These are phyloP conservation scores for Aurelia aurita complex sp. Pacific DNA, from an alignment of 30 jellyfish, hydroid and myxozoan genomes.

Conservation along the genomic window DNA sequence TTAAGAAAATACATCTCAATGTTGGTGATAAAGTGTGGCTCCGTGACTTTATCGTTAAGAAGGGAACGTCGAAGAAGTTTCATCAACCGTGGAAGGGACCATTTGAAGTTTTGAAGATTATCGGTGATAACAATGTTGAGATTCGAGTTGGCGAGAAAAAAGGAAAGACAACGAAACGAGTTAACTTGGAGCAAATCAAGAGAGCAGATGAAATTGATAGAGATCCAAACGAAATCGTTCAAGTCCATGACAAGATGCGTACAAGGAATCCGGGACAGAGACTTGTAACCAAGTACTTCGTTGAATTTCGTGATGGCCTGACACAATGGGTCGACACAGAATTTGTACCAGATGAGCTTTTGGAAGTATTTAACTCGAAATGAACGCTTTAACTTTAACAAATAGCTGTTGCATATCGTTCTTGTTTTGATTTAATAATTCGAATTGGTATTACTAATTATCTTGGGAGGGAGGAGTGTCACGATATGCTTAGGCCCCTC, in stretches of 20 bases:
- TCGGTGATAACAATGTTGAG: constrained; percentile 22
- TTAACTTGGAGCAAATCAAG: constrained; percentile 14
- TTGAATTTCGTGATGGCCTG: constrained; percentile 38
- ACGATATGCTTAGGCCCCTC: too few species aligned
- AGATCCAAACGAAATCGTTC: constrained; percentile 27
- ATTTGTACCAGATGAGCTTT: constrained; percentile 30
- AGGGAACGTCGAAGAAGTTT: constrained; percentile 32
- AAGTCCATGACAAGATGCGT: constrained; percentile 56
- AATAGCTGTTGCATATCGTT: not conserved
- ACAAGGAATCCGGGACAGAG: constrained; percentile 50
- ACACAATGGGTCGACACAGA: constrained; percentile 48
- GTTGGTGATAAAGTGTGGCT: constrained; percentile 48
- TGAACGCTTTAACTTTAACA: constrained; percentile 24
- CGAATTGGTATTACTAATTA: constrained; percentile 33
- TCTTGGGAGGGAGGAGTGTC: constrained; percentile 64
- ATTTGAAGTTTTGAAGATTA: constrained; percentile 28
- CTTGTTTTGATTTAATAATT: not conserved
- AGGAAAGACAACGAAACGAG: constrained; percentile 14
- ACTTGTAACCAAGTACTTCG: constrained; percentile 41
- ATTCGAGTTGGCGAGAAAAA: not conserved
- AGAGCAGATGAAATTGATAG: constrained; percentile 44
- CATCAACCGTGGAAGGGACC: constrained; percentile 54
- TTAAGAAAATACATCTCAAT: constrained; percentile 8
- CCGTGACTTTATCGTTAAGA: constrained; percentile 17
- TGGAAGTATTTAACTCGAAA: constrained; percentile 44